phyloP scores from a whole-genome alignment of 2,888 invertebrate species.

The Synanthedon formicaeformis region DNA sequence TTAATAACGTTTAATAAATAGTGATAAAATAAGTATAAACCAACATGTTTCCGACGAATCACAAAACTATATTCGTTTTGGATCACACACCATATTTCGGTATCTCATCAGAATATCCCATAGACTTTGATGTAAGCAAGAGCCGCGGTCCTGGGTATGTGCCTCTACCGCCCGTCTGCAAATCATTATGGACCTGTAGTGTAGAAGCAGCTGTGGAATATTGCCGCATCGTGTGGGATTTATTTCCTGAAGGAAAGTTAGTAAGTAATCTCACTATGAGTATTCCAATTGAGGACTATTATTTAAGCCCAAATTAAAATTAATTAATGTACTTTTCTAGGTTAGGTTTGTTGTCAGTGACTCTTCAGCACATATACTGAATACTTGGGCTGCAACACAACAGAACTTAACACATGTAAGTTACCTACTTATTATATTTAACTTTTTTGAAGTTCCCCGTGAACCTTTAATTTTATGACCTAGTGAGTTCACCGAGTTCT shows the following conservation, averaged over 20 bases:
- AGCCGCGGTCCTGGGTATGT: slow-evolving; percentile 77
- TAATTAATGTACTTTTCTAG: slow-evolving; percentile 48
- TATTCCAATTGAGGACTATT: too few species aligned
- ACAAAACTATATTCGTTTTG: slow-evolving; percentile 95
- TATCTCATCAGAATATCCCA: slow-evolving; percentile 82
- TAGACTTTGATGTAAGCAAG: slow-evolving; percentile 85
- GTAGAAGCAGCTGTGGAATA: slow-evolving; percentile 97
- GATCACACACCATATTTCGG: slow-evolving; percentile 95
- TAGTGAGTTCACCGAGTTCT: too few species aligned
- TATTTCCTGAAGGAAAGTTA: slow-evolving; percentile 92
- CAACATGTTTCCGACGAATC: slow-evolving; percentile 78
- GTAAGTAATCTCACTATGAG: slow-evolving; percentile 48
- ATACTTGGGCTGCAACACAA: slow-evolving; percentile 85
- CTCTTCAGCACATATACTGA: slow-evolving; percentile 84
- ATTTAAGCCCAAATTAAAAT: neutral
- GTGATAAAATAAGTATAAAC: too few species aligned
- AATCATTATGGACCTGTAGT: slow-evolving; percentile 96
- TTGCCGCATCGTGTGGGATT: slow-evolving; percentile 95
- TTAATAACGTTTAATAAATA: too few species aligned
- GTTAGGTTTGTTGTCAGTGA: slow-evolving; percentile 90
- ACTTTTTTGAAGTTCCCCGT: too few species aligned
- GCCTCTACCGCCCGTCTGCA: slow-evolving; percentile 86
- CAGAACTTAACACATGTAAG: slow-evolving; percentile 89
- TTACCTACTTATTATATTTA: slow-evolving; percentile 10
- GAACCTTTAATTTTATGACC: too few species aligned